A percentile compares a stretch with the other conserved stretches of the same genome.
Conservation (phyloP, 2,113 vertebrate genomes). For the Thalassoma bifasciatum region DNA sequence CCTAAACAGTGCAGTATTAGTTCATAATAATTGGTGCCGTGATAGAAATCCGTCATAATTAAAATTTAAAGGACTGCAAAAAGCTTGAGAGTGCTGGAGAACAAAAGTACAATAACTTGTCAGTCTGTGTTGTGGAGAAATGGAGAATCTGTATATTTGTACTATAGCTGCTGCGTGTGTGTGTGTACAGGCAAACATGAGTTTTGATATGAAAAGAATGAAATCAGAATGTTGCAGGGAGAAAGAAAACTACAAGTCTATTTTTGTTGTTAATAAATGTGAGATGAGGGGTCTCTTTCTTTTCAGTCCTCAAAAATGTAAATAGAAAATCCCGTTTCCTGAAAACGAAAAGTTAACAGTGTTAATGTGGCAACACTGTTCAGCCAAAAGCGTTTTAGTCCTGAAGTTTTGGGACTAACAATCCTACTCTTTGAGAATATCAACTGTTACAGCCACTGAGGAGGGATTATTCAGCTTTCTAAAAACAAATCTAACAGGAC, state of each 20-base stretch:
- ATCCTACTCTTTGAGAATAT: not conserved
- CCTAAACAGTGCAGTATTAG: conserved; percentile 43
- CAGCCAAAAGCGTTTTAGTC: conserved; percentile 19
- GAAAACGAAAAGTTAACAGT: not conserved
- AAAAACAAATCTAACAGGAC: not conserved
- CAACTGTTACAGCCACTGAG: conserved; percentile 3
- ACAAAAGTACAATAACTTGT: conserved; percentile 1
- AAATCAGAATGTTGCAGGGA: conserved; percentile 21
- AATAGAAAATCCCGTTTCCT: conserved; percentile 33
- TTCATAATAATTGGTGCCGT: conserved; percentile 39
- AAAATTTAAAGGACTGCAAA: conserved; percentile 9
- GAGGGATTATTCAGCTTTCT: not conserved
- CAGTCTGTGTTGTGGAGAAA: not conserved
- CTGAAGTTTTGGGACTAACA: not conserved
- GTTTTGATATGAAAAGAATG: conserved; percentile 54
- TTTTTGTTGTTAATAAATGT: conserved; percentile 50
- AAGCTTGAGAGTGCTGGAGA: conserved; percentile 15
- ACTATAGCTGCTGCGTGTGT: conserved; percentile 45
- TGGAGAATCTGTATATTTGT: conserved; percentile 72
- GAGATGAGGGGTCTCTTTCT: not conserved
- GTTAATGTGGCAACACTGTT: not conserved
- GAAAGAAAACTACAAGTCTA: conserved; percentile 40
- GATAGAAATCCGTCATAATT: conserved; percentile 16
- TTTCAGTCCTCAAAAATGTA: conserved; percentile 22
- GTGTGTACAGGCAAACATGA: conserved; percentile 45